Evolutionary conservation across 1,140 invertebrate species (phyloP).

Genomic region (Matsumurasca onukii): DNA sequence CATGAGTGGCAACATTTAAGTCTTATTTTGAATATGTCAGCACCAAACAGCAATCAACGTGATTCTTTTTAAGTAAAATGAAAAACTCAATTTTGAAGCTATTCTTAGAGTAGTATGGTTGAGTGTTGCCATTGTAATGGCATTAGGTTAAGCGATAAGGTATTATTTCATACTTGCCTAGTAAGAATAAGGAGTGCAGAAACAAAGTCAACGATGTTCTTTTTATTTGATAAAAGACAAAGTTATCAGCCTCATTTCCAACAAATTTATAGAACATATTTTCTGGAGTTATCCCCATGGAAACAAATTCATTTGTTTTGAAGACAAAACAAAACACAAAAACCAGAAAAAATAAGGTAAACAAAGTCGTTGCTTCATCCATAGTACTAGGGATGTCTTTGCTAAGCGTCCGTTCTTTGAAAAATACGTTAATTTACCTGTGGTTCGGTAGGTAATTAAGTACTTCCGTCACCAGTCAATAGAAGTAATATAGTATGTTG

Average conservation of each 20-base stretch:
- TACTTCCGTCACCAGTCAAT: too few relatives aligned
- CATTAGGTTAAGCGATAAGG: background rate
- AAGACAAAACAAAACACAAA: conserved; percentile 69
- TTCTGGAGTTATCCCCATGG: conserved; percentile 70
- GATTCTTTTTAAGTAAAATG: background rate
- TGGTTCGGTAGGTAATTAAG: too few relatives aligned
- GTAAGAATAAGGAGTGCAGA: conserved; percentile 65
- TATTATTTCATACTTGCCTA: conserved; percentile 50
- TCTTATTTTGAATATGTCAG: background rate
- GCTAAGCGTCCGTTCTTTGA: too few relatives aligned
- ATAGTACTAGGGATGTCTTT: too few relatives aligned
- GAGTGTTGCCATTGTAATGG: background rate
- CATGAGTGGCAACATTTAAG: background rate
- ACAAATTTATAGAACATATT: conserved; percentile 62
- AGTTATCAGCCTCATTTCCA: conserved; percentile 66
- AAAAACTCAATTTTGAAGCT: background rate
- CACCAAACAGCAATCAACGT: background rate
- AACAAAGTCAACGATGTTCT: conserved; percentile 64
- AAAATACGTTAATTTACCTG: too few relatives aligned
- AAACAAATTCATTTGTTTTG: conserved; percentile 72
- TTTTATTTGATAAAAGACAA: conserved; percentile 71
- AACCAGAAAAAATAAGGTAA: conserved; percentile 68
- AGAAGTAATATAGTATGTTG: too few relatives aligned
- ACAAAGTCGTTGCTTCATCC: conserved; percentile 39
- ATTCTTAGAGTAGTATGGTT: background rate